Evolutionary conservation across 2,113 vertebrate genomes (phyloP).

Genomic region (Aptenodytes patagonicus): DNA sequence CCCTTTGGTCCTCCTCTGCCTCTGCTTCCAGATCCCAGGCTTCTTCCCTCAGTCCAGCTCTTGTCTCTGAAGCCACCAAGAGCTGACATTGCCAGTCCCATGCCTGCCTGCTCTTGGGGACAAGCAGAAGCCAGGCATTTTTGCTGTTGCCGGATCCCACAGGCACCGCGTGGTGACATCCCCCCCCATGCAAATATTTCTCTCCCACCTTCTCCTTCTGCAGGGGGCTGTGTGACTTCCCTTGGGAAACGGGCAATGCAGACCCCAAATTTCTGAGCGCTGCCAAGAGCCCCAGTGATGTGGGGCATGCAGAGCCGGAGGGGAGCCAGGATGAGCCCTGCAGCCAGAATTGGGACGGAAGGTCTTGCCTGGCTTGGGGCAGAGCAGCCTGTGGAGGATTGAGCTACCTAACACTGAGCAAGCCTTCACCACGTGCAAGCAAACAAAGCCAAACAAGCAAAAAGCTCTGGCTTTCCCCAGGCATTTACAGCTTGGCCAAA

Average conservation of each 20-base stretch:
- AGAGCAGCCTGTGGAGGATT: background rate
- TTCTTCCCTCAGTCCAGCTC: background rate
- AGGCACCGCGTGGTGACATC: background rate
- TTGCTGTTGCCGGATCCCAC: background rate
- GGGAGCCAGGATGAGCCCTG: background rate
- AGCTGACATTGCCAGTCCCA: background rate
- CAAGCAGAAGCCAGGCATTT: background rate
- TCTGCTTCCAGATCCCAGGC: background rate
- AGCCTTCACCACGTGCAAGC: background rate
- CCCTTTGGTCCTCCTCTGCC: background rate
- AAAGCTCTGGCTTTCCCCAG: background rate
- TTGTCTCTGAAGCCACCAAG: background rate
- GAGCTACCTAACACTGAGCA: background rate
- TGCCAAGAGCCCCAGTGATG: background rate
- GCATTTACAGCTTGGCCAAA: background rate
- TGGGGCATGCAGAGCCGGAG: rapidly evolving
- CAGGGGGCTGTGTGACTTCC: background rate
- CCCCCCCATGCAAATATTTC: background rate
- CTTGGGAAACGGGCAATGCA: background rate
- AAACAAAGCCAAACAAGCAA: background rate
- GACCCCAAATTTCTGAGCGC: background rate
- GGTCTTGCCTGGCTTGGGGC: background rate
- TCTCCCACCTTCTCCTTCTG: background rate
- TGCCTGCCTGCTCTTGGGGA: background rate
- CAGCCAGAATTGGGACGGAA: background rate